Evolutionary conservation across 1,140 invertebrate genomes (phyloP), one percentile per base, ranked within the genome.

Genomic region (Mamestra configurata): DNA sequence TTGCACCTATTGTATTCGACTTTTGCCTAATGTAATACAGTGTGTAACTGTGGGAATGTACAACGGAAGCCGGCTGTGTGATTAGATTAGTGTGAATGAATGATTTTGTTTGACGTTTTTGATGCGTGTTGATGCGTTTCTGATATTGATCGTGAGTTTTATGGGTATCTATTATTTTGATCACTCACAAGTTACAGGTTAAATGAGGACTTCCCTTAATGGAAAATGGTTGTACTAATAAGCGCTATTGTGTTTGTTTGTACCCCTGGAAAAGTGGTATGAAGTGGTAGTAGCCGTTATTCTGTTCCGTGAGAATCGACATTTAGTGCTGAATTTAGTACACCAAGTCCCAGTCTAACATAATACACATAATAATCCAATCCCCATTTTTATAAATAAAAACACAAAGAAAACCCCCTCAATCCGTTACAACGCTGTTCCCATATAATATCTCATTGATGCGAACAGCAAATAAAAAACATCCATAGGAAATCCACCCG

Each of bases 51-150:
- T 82, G 80, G 49, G 79, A 85, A 84, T 77, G 72, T 49, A 59
- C 76, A 40, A 82, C 83, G 79, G 83, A 81, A 85, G 83, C 76
- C 66, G 49, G 53, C 61, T 79, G 64, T 80, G 70, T 82, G 85
- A 86, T 84, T 84, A 79, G 79, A 86, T 86, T 86, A 86, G 73
- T 86, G 76, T 79, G 80, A 82, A 82, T 82, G 81, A 81, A 20
- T 79, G 85, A 84, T 82, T 81, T 72, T 81, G 77, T 82, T 83
- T 84, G 80, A 81, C 79, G 79, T 79, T 79, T 75, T 79, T 77
- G 81, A 79, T 79, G 80, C 49, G 61, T 82, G 18, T 80, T 59
- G 77, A 57, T 73, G 51, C 53, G 20, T 57, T 73, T 73, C 15
- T 53, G 71, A 57, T 73, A 57, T 57, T 27, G 8, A 73, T 37